phyloP scores from a whole-genome alignment of 1,140 invertebrate species.

The Drosophila burlai region DNA sequence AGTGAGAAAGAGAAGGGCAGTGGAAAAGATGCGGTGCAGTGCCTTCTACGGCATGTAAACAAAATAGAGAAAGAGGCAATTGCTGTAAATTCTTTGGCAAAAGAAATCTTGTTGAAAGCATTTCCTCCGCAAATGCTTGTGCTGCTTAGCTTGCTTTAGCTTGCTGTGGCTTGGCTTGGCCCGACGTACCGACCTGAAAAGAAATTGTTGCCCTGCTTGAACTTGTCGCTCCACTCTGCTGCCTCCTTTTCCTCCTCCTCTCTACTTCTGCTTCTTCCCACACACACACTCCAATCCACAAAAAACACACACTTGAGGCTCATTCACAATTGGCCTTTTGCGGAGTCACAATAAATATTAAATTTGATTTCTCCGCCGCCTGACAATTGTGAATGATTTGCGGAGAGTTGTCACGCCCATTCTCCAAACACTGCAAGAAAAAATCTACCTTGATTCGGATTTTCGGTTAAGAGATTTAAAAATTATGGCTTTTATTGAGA shows the following conservation, averaged over 20 bases:
- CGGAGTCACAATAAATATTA: constrained; percentile 37
- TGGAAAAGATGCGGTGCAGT: constrained; percentile 22
- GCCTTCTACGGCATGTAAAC: constrained; percentile 53
- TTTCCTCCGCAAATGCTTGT: constrained; percentile 64
- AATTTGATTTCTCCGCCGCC: constrained; percentile 34
- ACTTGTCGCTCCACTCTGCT: constrained; percentile 49
- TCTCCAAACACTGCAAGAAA: neutral
- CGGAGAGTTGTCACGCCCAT: constrained; percentile 28
- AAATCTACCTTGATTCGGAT: neutral
- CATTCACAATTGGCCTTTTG: constrained; percentile 63
- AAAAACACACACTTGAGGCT: constrained; percentile 21
- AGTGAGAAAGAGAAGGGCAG: neutral
- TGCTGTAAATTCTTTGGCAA: constrained; percentile 72
- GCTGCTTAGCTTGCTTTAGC: constrained; percentile 17
- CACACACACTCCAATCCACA: constrained; percentile 14
- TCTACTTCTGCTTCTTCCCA: constrained; percentile 20
- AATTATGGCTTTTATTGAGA: too few species aligned
- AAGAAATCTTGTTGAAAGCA: constrained; percentile 82
- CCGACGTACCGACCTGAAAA: constrained; percentile 31
- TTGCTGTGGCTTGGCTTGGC: constrained; percentile 6
- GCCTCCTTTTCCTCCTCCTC: neutral
- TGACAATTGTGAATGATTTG: constrained; percentile 42
- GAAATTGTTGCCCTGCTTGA: constrained; percentile 57
- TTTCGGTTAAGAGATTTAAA: neutral
- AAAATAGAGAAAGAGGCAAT: constrained; percentile 53